These are phyloP conservation scores for Alectoris magna DNA, from an alignment of 2,797 vertebrate species.

Conservation along the genomic window DNA sequence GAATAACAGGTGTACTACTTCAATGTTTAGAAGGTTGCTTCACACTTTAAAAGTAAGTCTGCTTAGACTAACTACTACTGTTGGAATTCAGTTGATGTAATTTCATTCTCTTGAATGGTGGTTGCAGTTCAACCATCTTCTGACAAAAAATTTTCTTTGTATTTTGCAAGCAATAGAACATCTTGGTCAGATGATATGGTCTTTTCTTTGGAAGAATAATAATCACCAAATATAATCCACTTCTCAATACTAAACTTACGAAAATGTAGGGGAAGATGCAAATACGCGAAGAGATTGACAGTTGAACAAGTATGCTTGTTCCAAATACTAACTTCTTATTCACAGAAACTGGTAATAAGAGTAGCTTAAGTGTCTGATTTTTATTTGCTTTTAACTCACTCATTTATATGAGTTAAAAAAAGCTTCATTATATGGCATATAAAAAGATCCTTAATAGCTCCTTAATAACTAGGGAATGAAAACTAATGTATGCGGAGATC, in stretches of 20 bases:
- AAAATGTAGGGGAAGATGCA: not conserved
- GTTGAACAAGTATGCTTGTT: not conserved
- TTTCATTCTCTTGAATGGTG: not conserved
- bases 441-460: too few relatives aligned
- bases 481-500: too few relatives aligned
- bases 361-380: too few relatives aligned
- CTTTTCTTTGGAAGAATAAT: not conserved
- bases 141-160: not conserved
- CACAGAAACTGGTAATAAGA: not conserved
- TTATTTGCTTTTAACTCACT: too few relatives aligned
- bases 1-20: not conserved
- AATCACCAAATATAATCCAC: not conserved
- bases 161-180: not conserved
- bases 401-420: too few relatives aligned
- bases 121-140: not conserved
- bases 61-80: not conserved
- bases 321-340: accelerated
- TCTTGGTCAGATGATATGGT: not conserved
- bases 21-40: not conserved
- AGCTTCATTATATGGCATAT: too few relatives aligned
- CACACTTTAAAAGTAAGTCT: not conserved
- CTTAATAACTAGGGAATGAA: too few relatives aligned
- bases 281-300: not conserved
- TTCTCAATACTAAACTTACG: not conserved
- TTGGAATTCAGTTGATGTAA: not conserved